These are phyloP conservation scores for Bathybates hornii DNA, from an alignment of 2,113 vertebrate genomes.

Conservation along the genomic window DNA sequence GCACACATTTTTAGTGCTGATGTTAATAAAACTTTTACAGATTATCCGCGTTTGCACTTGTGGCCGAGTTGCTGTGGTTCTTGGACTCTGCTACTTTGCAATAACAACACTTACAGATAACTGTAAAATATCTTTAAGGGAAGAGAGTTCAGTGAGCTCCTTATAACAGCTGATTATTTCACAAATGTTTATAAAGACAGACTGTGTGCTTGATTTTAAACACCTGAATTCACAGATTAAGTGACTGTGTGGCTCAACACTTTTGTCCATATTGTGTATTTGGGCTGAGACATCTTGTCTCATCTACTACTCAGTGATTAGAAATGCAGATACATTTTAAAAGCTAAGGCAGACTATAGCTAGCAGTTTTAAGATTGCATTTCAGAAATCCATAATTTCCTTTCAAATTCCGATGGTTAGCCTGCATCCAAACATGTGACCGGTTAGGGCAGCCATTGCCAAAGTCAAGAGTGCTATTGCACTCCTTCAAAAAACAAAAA, in stretches of 20 bases:
- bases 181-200: background rate
- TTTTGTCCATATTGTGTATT: background rate
- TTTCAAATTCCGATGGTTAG: background rate
- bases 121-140: background rate
- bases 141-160: fast-evolving
- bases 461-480: background rate
- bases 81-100: background rate
- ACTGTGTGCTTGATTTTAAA: background rate
- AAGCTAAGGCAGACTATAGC: background rate
- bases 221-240: background rate
- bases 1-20: background rate
- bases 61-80: background rate
- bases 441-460: background rate
- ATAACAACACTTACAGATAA: background rate
- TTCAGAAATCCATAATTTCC: background rate
- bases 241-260: background rate
- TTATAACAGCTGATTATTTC: background rate
- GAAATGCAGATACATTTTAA: background rate
- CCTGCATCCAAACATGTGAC: background rate
- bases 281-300: background rate
- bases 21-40: background rate
- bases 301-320: background rate
- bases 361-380: background rate
- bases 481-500: background rate
- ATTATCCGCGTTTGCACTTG: fast-evolving